Percentiles rank a stretch among this genome's conserved stretches.
These are phyloP conservation scores for Anabacerthia variegaticeps DNA, from an alignment of 2,797 vertebrate genomes.

Conservation along the genomic window DNA sequence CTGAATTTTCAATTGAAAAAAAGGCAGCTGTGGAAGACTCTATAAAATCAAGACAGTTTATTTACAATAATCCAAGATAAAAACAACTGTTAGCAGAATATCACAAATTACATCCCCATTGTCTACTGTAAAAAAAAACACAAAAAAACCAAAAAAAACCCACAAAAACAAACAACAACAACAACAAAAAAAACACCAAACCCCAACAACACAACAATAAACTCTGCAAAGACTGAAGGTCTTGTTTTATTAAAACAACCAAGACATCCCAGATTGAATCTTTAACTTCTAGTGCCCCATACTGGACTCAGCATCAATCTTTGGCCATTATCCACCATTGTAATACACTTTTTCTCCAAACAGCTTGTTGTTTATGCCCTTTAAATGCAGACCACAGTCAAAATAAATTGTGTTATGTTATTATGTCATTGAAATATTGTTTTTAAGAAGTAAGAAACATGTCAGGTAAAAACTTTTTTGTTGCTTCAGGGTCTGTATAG, in stretches of 20 bases:
- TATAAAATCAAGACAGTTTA: neutral
- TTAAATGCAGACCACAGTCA: neutral
- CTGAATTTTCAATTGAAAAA: neutral
- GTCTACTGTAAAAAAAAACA: neutral
- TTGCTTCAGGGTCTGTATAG: neutral
- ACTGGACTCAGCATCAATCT: neutral
- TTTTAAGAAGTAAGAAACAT: neutral
- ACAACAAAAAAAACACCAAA: neutral
- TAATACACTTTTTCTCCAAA: neutral
- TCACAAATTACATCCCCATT: neutral
- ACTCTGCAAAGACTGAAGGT: neutral
- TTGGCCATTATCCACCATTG: neutral
- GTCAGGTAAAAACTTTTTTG: neutral
- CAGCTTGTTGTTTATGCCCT: neutral
- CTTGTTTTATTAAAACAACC: neutral
- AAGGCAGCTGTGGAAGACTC: neutral
- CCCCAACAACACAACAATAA: neutral
- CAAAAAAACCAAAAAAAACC: neutral
- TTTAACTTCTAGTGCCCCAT: neutral
- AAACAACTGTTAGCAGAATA: neutral
- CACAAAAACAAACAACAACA: neutral
- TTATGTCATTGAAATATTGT: neutral
- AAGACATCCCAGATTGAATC: neutral
- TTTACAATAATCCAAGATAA: neutral
- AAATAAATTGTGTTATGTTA: neutral